Percentiles rank a stretch among this genome's conserved stretches.
Evolutionary conservation across 2,888 invertebrate species (phyloP).

Genomic region (Nasonovia ribisnigri): DNA sequence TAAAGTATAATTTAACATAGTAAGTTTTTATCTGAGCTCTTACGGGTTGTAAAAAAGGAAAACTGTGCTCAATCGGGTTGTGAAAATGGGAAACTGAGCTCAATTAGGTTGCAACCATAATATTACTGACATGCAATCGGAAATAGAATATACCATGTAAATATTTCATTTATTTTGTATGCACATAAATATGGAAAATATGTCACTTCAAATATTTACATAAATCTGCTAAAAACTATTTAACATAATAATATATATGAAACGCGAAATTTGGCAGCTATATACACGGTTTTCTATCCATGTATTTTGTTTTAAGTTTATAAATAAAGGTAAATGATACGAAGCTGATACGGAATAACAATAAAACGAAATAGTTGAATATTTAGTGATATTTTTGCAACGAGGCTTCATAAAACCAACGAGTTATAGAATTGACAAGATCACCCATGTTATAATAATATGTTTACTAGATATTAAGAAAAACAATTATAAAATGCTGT

Average conservation of each 20-base stretch:
- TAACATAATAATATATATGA: neutral
- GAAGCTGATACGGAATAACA: neutral
- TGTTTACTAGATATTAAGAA: neutral
- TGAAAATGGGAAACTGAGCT: neutral
- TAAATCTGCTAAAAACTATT: slow-evolving; percentile 1
- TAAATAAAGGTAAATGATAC: neutral
- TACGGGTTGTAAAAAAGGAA: neutral
- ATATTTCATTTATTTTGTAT: neutral
- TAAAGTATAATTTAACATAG: neutral
- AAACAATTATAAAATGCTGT: neutral
- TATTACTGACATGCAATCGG: neutral
- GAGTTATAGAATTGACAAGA: neutral
- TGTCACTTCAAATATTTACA: neutral
- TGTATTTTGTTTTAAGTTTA: neutral
- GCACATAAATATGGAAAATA: neutral
- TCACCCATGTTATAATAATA: neutral
- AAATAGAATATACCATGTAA: neutral
- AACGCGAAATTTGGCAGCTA: neutral
- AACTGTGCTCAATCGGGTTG: neutral
- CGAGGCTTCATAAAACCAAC: neutral
- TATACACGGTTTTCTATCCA: neutral
- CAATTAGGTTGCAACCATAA: neutral
- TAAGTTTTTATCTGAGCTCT: neutral
- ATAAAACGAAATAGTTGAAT: neutral
- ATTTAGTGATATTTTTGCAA: neutral